Conservation (phyloP, 1,140 invertebrate genomes). For the Geopemphigus sp. region DNA sequence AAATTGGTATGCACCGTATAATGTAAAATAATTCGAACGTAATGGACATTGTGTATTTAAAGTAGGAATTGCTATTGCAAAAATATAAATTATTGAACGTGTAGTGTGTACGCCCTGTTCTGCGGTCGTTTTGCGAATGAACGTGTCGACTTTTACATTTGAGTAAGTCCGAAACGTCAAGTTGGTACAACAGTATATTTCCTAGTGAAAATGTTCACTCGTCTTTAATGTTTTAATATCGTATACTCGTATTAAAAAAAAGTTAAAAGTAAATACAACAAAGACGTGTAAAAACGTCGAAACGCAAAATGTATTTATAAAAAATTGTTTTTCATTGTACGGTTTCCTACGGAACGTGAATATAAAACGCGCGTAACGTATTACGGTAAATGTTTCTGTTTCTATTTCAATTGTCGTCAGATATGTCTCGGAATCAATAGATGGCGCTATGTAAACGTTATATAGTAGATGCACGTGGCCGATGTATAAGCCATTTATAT, state of each 20-base stretch:
- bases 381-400: neutral
- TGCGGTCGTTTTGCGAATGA: neutral
- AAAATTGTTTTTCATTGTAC: no score
- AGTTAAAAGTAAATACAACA: no score
- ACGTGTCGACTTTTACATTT: neutral
- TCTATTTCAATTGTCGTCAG: neutral
- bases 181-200: conserved; percentile 7
- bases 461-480: neutral
- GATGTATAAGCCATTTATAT: neutral
- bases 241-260: neutral
- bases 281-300: no score
- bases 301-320: no score
- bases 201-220: neutral
- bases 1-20: neutral
- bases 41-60: conserved; percentile 1
- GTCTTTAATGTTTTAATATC: neutral
- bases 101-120: neutral
- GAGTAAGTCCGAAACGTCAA: neutral
- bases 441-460: conserved; percentile 1
- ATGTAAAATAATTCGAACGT: neutral
- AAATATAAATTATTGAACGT: neutral
- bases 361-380: no score
- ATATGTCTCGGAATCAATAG: conserved; percentile 23
- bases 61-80: neutral
- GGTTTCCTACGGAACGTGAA: no score